Percentiles rank a stretch among this genome's conserved stretches.
These are phyloP conservation scores for Calameuta filiformis DNA, from an alignment of 2,888 invertebrate genomes.

Conservation along the genomic window DNA sequence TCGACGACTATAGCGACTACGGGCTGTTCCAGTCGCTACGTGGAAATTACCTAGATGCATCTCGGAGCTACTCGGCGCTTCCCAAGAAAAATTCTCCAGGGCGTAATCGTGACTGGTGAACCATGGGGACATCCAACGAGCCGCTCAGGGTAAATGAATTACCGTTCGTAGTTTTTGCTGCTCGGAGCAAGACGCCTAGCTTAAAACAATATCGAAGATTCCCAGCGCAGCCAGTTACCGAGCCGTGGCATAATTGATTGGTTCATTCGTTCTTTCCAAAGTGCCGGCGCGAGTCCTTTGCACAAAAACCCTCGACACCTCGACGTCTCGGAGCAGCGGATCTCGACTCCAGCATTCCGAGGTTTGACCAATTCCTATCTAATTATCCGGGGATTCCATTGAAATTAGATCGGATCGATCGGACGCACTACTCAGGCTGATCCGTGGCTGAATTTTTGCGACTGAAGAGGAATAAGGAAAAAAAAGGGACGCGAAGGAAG, in stretches of 20 bases:
- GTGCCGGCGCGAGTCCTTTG: neutral
- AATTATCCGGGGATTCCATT: too few relatives aligned
- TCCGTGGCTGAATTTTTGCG: too few relatives aligned
- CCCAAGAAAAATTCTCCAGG: neutral
- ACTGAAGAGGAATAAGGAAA: neutral
- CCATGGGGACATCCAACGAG: conserved; percentile 5
- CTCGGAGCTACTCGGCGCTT: neutral
- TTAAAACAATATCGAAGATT: conserved; percentile 2
- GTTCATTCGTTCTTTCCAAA: conserved; percentile 6
- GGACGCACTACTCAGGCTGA: too few relatives aligned
- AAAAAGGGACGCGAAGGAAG: conserved; percentile 6
- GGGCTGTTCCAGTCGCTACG: too few relatives aligned
- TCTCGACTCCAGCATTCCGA: too few relatives aligned
- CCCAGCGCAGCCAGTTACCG: neutral
- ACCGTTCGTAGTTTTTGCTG: neutral
- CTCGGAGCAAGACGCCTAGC: neutral
- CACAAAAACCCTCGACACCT: too few relatives aligned
- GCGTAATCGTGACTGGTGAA: neutral
- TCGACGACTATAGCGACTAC: too few relatives aligned
- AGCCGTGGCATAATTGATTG: neutral
- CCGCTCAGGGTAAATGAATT: conserved; percentile 1
- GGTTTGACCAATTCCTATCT: too few relatives aligned
- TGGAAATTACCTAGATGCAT: too few relatives aligned
- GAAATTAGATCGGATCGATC: too few relatives aligned
- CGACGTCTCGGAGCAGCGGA: too few relatives aligned